These are phyloP conservation scores for Callitettix versicolor DNA, from an alignment of 1,140 invertebrate species.

Conservation along the genomic window DNA sequence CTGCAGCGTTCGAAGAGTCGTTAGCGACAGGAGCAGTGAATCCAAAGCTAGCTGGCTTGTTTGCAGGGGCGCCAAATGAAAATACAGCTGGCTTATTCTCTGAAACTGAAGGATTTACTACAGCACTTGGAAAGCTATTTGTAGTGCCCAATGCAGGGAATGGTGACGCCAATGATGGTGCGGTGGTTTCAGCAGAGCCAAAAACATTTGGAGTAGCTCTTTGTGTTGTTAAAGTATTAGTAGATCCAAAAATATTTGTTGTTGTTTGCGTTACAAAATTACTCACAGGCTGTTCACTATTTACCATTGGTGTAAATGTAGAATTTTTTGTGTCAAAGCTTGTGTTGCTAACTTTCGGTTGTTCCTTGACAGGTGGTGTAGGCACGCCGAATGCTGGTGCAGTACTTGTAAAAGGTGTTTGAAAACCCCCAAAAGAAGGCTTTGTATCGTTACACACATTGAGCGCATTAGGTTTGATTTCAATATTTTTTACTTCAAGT, in stretches of 20 bases:
- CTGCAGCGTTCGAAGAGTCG: neutral
- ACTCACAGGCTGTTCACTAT: neutral
- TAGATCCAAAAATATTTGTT: neutral
- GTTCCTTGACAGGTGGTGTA: neutral
- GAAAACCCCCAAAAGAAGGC: neutral
- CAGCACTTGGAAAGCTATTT: slow-evolving; percentile 16
- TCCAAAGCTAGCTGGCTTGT: too few relatives aligned
- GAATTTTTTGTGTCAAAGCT: too few relatives aligned
- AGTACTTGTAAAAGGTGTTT: slow-evolving; percentile 1
- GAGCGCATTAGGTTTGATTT: neutral
- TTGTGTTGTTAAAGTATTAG: slow-evolving; percentile 11
- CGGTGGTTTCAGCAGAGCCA: slow-evolving; percentile 6
- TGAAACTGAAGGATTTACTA: neutral
- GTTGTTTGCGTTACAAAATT: slow-evolving; percentile 1
- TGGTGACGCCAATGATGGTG: slow-evolving; percentile 9
- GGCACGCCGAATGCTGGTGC: neutral
- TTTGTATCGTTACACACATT: neutral
- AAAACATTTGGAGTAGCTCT: slow-evolving; percentile 7
- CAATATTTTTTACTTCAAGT: neutral
- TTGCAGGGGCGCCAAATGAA: slow-evolving; percentile 15
- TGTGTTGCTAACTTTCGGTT: too few relatives aligned
- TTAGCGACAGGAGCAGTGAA: neutral
- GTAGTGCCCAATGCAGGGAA: slow-evolving; percentile 9
- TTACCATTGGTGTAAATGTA: neutral
- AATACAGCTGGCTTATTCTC: slow-evolving; percentile 9